Evolutionary conservation across 2,797 vertebrate genomes (phyloP).

Genomic region (Cichlasoma orientale): DNA sequence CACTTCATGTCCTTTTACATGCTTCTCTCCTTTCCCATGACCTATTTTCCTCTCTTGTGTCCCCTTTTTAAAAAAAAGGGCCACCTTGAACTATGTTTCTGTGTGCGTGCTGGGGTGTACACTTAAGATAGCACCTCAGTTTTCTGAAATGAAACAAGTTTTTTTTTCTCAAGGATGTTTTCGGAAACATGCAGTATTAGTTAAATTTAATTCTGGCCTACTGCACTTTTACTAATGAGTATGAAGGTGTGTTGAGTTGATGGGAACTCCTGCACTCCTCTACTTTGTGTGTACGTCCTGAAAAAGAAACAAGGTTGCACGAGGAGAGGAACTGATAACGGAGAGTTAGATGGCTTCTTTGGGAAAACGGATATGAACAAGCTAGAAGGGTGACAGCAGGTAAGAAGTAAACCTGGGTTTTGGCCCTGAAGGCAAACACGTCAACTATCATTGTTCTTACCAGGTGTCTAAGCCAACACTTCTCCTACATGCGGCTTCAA

Average conservation of each 20-base stretch:
- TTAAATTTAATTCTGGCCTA: background rate
- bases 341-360: background rate
- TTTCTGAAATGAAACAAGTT: background rate
- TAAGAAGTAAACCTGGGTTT: background rate
- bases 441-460: background rate
- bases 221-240: background rate
- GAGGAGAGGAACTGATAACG: background rate
- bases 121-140: no score
- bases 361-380: conserved; percentile 17
- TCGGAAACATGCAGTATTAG: background rate
- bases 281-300: background rate
- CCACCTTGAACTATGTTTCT: conserved; percentile 23
- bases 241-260: background rate
- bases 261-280: background rate
- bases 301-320: background rate
- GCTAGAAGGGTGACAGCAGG: conserved; percentile 7
- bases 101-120: background rate
- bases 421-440: background rate
- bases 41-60: conserved; percentile 49
- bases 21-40: conserved; percentile 55
- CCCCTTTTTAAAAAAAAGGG: conserved; percentile 17
- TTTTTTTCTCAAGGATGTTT: background rate
- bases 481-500: background rate
- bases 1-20: conserved; percentile 36
- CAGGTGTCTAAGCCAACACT: background rate